Conservation (phyloP, 2,113 vertebrate species). For the Zosterops pallidus region DNA sequence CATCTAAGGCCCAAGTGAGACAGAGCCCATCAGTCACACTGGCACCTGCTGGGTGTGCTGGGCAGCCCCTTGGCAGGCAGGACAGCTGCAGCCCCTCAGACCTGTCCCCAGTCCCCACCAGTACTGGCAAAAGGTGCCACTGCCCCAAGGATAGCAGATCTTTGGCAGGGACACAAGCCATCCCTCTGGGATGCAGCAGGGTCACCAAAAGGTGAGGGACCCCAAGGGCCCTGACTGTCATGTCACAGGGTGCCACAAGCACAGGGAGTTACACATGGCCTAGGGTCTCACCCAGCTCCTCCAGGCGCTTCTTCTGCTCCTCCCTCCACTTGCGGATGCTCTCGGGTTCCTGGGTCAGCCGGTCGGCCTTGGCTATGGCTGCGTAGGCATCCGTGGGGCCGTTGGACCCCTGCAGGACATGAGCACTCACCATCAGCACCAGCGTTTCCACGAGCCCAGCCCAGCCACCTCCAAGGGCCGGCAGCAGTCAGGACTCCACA, state of each 20-base stretch:
- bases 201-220: neutral
- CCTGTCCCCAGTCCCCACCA: neutral
- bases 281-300: slow-evolving; percentile 84
- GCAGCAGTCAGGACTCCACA: neutral
- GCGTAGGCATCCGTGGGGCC: slow-evolving; percentile 87
- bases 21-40: neutral
- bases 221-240: neutral
- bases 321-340: slow-evolving; percentile 97
- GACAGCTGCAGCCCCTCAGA: neutral
- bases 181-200: neutral
- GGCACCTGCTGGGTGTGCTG: neutral
- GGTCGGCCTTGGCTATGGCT: slow-evolving; percentile 90
- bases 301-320: slow-evolving; percentile 91
- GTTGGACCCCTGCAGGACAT: slow-evolving; percentile 82
- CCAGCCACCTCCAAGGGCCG: neutral
- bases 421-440: neutral
- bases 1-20: slow-evolving; percentile 70
- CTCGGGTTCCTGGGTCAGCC: slow-evolving; percentile 93
- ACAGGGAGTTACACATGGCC: accelerated
- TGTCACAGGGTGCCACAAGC: accelerated
- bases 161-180: accelerated
- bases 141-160: neutral
- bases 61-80: neutral
- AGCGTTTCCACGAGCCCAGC: neutral
- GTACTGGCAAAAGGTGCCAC: neutral